Evolutionary conservation across 2,797 vertebrate species (phyloP).

Genomic region (Rhinophrynus dorsalis): DNA sequence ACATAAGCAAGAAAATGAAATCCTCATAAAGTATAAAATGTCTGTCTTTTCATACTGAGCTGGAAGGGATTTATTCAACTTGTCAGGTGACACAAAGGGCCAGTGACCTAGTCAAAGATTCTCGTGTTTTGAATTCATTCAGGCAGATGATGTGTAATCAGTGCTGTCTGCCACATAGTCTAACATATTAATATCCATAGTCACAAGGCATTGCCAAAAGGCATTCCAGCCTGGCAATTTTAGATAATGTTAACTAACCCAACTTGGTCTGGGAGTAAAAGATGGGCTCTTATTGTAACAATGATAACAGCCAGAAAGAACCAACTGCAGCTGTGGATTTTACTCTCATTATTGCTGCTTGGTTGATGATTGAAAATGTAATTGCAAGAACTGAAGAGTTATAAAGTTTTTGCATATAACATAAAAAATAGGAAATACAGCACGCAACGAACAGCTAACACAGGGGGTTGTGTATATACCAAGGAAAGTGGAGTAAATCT

Average conservation of each 20-base stretch:
- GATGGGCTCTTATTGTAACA: constrained; percentile 37
- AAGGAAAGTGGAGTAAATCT: too few relatives aligned
- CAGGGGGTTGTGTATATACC: too few relatives aligned
- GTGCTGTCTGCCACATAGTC: constrained; percentile 24
- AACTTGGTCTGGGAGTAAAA: constrained; percentile 41
- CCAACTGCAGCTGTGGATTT: constrained; percentile 53
- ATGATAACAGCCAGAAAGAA: constrained; percentile 43
- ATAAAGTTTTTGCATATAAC: too few relatives aligned
- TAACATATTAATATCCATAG: constrained; percentile 24
- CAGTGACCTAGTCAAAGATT: constrained; percentile 51
- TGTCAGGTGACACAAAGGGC: constrained; percentile 51
- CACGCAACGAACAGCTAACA: too few relatives aligned
- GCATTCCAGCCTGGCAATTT: constrained; percentile 24
- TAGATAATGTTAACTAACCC: constrained; percentile 17
- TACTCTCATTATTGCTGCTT: constrained; percentile 42
- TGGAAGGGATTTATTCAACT: constrained; percentile 32
- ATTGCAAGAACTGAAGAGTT: too few relatives aligned
- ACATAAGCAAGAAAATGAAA: too few relatives aligned
- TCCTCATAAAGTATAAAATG: too few relatives aligned
- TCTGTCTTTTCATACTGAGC: constrained; percentile 40
- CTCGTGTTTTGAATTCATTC: constrained; percentile 53
- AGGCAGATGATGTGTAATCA: constrained; percentile 49
- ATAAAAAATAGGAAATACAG: too few relatives aligned
- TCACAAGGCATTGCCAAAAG: constrained; percentile 26
- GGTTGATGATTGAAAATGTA: background rate